A percentile compares a stretch with the other conserved stretches of the same genome.
Conservation (phyloP, 2,797 vertebrate genomes). For the Glossophaga mutica region DNA sequence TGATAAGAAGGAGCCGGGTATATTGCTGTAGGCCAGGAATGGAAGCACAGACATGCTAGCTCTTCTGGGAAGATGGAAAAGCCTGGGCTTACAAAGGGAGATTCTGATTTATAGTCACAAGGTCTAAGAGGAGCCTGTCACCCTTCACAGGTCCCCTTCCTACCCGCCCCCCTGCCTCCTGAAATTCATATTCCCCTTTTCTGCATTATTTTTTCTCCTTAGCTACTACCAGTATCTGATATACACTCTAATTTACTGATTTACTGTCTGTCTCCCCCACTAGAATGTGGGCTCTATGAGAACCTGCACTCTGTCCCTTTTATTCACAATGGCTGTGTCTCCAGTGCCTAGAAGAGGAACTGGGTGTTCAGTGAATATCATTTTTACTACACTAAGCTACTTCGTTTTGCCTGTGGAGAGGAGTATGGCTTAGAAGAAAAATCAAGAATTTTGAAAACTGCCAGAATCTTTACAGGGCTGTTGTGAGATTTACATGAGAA, state of each 20-base stretch:
- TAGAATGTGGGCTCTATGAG: not conserved
- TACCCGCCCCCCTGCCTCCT: not conserved
- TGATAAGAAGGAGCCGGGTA: not conserved
- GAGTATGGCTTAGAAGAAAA: not conserved
- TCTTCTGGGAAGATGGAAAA: not conserved
- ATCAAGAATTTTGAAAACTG: conserved; percentile 26
- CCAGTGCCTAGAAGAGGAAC: not conserved
- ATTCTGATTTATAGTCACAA: not conserved
- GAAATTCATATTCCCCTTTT: not conserved
- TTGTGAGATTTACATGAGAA: conserved; percentile 5
- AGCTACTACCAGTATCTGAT: not conserved
- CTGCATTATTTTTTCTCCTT: not conserved
- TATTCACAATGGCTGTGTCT: not conserved
- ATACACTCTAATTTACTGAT: not conserved
- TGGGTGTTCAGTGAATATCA: not conserved
- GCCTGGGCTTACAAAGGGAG: not conserved
- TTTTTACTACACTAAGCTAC: not conserved
- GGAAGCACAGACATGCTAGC: not conserved
- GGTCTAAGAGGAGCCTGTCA: not conserved
- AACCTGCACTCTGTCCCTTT: not conserved
- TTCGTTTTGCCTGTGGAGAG: not conserved
- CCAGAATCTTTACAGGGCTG: not conserved
- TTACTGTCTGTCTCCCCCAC: not conserved
- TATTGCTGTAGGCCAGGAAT: not conserved
- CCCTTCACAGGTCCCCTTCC: not conserved